A percentile compares a stretch with the other conserved stretches of the same genome.
Conservation (phyloP, 2,797 vertebrate genomes). For the Pempheris klunzingeri region DNA sequence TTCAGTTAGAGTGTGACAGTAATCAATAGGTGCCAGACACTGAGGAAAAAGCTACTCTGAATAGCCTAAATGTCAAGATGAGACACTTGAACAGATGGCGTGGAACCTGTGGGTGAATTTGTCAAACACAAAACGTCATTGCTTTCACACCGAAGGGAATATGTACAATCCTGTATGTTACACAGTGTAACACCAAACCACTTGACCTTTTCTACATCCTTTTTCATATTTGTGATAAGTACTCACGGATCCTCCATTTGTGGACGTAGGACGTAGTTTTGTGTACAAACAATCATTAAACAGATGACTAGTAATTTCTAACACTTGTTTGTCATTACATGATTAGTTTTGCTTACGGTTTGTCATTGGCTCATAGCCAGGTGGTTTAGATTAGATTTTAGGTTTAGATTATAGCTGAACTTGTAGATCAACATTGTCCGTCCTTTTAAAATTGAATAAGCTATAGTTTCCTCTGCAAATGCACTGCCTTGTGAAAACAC, state of each 20-base stretch:
- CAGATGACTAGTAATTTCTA: background rate
- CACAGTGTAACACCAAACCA: background rate
- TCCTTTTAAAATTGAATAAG: conserved; percentile 39
- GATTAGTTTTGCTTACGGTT: background rate
- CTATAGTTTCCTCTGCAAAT: conserved; percentile 33
- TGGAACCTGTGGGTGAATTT: conserved; percentile 34
- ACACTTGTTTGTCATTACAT: background rate
- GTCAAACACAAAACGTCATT: conserved; percentile 26
- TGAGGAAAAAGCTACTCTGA: conserved; percentile 60
- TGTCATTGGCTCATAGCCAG: background rate
- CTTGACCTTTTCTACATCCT: background rate
- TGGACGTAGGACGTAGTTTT: background rate
- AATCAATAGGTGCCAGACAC: conserved; percentile 63
- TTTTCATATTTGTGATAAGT: background rate
- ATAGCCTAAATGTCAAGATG: conserved; percentile 70
- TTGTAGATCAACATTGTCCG: conserved; percentile 18
- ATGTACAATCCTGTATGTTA: background rate
- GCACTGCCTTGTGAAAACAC: conserved; percentile 22
- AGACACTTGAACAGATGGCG: conserved; percentile 59
- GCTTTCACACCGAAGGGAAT: background rate
- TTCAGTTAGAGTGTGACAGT: conserved; percentile 67
- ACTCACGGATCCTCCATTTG: background rate
- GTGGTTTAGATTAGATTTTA: conserved; percentile 22
- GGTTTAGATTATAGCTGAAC: background rate
- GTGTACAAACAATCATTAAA: conserved; percentile 2